phyloP scores from a whole-genome alignment of 2,888 invertebrate species.

The Diploptera punctata region DNA sequence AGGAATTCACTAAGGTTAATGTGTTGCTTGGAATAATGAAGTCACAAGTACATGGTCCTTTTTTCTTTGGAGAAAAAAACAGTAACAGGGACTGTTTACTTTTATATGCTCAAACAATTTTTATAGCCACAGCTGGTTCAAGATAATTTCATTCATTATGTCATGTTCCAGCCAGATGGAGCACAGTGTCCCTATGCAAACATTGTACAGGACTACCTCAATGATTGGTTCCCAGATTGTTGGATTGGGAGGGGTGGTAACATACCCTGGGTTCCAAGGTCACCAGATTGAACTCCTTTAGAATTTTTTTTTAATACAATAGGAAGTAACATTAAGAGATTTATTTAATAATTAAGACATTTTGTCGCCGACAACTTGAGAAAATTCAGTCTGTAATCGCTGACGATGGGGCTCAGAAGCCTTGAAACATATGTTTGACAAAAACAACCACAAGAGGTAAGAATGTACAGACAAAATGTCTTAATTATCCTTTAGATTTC shows the following conservation, averaged over 20 bases:
- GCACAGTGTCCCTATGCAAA: too few species aligned
- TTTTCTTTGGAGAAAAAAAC: neutral
- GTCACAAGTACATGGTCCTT: conserved; percentile 8
- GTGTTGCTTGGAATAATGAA: too few species aligned
- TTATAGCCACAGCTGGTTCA: neutral
- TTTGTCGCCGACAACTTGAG: too few species aligned
- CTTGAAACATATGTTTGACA: too few species aligned
- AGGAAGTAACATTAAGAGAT: too few species aligned
- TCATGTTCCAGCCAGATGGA: conserved; percentile 6
- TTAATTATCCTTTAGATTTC: neutral
- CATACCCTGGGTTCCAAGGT: neutral
- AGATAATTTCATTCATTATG: conserved; percentile 5
- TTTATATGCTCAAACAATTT: neutral
- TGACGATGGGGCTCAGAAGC: too few species aligned
- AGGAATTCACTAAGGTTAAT: neutral
- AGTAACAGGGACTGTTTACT: neutral
- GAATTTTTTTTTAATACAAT: too few species aligned
- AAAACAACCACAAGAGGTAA: too few species aligned
- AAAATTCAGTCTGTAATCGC: too few species aligned
- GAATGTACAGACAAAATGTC: too few species aligned
- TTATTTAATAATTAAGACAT: too few species aligned
- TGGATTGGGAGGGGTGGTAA: conserved; percentile 9
- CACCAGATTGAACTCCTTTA: neutral
- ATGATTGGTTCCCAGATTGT: neutral
- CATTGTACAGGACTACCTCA: neutral